These are phyloP conservation scores for Drosophila triauraria DNA, from an alignment of 1,140 invertebrate species.

Conservation along the genomic window DNA sequence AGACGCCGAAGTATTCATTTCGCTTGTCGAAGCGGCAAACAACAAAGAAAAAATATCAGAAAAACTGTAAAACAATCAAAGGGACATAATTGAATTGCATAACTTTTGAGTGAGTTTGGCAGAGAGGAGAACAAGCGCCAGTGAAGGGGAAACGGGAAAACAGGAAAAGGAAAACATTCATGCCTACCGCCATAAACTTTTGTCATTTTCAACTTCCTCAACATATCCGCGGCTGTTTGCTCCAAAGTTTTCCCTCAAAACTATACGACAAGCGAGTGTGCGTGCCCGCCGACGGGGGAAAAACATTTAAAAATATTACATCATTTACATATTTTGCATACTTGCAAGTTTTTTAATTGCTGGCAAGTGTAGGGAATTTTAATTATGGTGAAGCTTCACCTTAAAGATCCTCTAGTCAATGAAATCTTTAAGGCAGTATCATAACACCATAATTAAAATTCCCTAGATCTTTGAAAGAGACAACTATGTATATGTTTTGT, in stretches of 20 bases:
- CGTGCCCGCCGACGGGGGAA: background rate
- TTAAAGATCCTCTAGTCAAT: too few species aligned
- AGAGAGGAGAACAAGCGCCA: background rate
- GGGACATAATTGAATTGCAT: slow-evolving; percentile 60
- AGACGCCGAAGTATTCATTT: slow-evolving; percentile 35
- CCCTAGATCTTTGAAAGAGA: too few species aligned
- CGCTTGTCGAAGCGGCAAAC: slow-evolving; percentile 25
- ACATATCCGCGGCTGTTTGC: slow-evolving; percentile 20
- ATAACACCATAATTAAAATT: too few species aligned
- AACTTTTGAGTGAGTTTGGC: slow-evolving; percentile 36
- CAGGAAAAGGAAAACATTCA: slow-evolving; percentile 12
- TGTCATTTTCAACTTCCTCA: slow-evolving; percentile 41
- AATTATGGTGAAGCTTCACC: too few species aligned
- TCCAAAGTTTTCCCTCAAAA: slow-evolving; percentile 14
- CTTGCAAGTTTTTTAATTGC: slow-evolving; percentile 12
- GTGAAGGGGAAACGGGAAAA: background rate
- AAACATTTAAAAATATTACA: slow-evolving; percentile 26
- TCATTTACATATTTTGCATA: background rate
- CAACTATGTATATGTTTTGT: too few species aligned
- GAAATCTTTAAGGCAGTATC: too few species aligned
- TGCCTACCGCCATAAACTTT: slow-evolving; percentile 30
- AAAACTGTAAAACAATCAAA: slow-evolving; percentile 55
- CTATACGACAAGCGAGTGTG: slow-evolving; percentile 4
- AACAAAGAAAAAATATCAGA: background rate
- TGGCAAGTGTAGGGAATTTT: background rate